Percentiles rank a stretch among this genome's conserved stretches.
These are phyloP conservation scores for Ganaspis sp. DNA, from an alignment of 1,140 invertebrate genomes.

Conservation along the genomic window DNA sequence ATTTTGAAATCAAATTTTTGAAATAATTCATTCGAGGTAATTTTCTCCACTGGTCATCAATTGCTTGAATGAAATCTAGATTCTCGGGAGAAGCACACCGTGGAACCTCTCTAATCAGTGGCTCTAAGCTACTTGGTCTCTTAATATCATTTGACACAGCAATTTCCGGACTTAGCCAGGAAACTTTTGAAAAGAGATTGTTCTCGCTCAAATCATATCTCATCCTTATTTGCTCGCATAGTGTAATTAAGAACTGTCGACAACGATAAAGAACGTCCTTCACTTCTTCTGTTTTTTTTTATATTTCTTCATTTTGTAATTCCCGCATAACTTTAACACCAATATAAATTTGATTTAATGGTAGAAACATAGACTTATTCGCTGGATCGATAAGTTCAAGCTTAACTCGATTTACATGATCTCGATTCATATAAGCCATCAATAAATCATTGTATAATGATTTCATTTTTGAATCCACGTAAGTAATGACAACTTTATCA, in stretches of 20 bases:
- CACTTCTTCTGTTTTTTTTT: background rate
- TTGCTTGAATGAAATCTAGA: constrained; percentile 31
- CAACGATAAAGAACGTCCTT: background rate
- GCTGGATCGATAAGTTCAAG: constrained; percentile 10
- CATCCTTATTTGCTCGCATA: background rate
- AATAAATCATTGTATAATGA: background rate
- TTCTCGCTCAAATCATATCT: background rate
- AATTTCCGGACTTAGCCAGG: background rate
- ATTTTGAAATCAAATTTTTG: constrained; percentile 32
- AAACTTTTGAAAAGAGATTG: background rate
- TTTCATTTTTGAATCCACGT: constrained; percentile 33
- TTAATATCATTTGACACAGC: background rate
- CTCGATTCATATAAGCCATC: background rate
- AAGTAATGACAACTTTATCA: constrained; percentile 18
- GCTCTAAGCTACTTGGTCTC: background rate
- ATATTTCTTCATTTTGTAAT: background rate
- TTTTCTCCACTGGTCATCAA: constrained; percentile 47
- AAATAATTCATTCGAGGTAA: constrained; percentile 36
- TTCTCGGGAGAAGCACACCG: constrained; percentile 13
- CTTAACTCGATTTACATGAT: constrained; percentile 5
- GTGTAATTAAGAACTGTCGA: background rate
- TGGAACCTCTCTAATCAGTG: constrained; percentile 29
- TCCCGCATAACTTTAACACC: constrained; percentile 9
- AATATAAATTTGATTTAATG: constrained; percentile 27
- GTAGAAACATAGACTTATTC: constrained; percentile 31